Evolutionary conservation across 2,797 vertebrate species (phyloP).

Genomic region (Chromis chromis): DNA sequence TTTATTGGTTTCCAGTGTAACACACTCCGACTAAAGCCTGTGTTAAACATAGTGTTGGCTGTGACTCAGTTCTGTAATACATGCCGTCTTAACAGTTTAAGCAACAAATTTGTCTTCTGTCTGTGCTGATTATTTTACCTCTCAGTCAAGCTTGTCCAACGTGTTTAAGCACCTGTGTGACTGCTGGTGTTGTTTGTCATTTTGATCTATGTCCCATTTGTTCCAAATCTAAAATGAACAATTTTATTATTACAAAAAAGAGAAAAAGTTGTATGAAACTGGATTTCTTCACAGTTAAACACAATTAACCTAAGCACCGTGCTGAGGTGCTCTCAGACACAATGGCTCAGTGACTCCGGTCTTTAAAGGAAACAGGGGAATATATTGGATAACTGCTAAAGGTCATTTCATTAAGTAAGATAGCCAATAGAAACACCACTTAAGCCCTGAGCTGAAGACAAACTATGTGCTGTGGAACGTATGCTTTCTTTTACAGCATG

Average conservation of each 20-base stretch:
- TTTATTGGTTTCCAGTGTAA: background rate
- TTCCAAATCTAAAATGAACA: background rate
- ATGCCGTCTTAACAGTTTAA: background rate
- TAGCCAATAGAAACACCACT: slow-evolving; percentile 5
- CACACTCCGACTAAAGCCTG: background rate
- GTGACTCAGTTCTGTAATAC: too few relatives aligned
- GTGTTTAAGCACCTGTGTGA: background rate
- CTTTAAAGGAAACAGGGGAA: background rate
- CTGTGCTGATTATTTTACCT: background rate
- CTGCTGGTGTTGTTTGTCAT: background rate
- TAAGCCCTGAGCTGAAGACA: background rate
- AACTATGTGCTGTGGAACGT: background rate
- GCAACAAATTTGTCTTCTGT: background rate
- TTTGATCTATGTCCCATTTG: background rate
- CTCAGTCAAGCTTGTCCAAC: too few relatives aligned
- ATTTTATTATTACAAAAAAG: background rate
- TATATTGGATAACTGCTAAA: background rate
- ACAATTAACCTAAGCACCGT: background rate
- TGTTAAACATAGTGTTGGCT: background rate
- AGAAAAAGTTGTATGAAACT: background rate
- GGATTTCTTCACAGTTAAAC: background rate
- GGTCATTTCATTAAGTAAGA: slow-evolving; percentile 7
- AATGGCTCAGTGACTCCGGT: background rate
- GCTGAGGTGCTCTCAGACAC: background rate
- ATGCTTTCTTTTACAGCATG: background rate